Conservation (phyloP, 2,888 invertebrate species). For the Drosophila prostipennis region DNA sequence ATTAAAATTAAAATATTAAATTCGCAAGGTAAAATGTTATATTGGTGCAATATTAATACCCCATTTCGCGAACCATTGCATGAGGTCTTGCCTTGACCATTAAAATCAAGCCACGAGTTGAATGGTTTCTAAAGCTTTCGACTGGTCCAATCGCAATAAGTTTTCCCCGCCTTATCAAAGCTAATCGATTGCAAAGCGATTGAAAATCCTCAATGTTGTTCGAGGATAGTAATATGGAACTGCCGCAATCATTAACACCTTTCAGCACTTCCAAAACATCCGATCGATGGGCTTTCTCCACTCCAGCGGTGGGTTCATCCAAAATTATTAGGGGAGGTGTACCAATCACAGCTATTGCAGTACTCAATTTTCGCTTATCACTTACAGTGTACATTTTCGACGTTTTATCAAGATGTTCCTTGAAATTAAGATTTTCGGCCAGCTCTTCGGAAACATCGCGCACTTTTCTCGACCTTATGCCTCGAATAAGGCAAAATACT, state of each 20-base stretch:
- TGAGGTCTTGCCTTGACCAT: neutral
- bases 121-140: neutral
- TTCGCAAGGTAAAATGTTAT: too few relatives aligned
- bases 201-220: neutral
- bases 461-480: neutral
- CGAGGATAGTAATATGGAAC: neutral
- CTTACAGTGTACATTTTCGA: neutral
- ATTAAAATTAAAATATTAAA: too few relatives aligned
- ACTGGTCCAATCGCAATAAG: neutral
- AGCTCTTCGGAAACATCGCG: neutral
- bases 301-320: neutral
- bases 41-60: neutral
- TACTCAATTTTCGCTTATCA: neutral
- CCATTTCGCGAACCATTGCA: neutral
- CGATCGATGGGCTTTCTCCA: neutral
- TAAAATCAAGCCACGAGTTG: neutral
- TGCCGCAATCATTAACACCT: neutral
- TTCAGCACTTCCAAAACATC: neutral
- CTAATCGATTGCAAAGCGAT: neutral
- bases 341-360: neutral
- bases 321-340: neutral
- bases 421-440: neutral
- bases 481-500: neutral
- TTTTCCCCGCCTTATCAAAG: slow-evolving; percentile 1
- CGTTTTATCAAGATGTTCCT: neutral